phyloP scores from a whole-genome alignment of 2,113 vertebrate genomes.

The Pleuronectes platessa region DNA sequence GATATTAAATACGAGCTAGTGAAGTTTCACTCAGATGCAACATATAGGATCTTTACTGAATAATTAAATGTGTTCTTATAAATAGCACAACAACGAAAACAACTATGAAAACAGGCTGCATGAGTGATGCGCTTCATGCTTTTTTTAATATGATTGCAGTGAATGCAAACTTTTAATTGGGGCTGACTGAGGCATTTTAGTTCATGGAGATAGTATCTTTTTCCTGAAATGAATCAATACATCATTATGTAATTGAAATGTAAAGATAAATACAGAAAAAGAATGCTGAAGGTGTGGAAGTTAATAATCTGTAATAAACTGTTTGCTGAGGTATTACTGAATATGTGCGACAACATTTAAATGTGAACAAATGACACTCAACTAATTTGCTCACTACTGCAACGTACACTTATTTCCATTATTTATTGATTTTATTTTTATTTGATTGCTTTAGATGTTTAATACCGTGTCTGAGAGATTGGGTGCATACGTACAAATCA shows the following conservation, averaged over 20 bases:
- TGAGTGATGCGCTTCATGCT: neutral
- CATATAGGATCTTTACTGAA: neutral
- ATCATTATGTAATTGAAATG: neutral
- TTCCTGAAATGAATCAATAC: neutral
- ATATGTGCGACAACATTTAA: too few species aligned
- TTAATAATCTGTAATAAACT: too few species aligned
- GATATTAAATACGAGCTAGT: neutral
- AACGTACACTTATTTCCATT: too few species aligned
- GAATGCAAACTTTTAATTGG: neutral
- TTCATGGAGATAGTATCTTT: neutral
- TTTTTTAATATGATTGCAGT: neutral
- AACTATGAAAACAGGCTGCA: neutral
- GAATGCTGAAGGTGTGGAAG: too few species aligned
- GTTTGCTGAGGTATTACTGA: too few species aligned
- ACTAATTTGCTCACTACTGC: too few species aligned
- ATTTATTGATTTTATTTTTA: too few species aligned
- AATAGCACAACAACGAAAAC: neutral
- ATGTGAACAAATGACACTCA: too few species aligned
- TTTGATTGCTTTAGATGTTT: too few species aligned
- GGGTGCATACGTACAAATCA: too few species aligned
- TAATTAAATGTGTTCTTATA: neutral
- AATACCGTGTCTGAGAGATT: too few species aligned
- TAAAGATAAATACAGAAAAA: too few species aligned
- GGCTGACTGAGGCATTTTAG: neutral
- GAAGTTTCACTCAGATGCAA: neutral